Percentiles rank a stretch among this genome's conserved stretches.
Conservation (phyloP, 2,888 invertebrate genomes). For the Aphrophora alni region DNA sequence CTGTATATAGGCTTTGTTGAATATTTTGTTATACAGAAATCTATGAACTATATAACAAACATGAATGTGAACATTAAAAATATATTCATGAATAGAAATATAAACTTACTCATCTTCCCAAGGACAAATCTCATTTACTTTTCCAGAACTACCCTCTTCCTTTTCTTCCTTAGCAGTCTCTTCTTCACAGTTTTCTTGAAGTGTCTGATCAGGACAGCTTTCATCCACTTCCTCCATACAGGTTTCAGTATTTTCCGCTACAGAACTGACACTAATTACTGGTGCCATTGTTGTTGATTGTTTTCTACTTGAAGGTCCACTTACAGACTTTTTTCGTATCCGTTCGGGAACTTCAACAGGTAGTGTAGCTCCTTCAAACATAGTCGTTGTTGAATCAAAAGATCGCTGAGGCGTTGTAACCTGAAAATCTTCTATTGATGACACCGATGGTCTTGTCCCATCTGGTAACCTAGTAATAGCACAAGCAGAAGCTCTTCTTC, state of each 20-base stretch:
- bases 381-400: constrained; percentile 53
- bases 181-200: constrained; percentile 39
- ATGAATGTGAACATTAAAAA: no score
- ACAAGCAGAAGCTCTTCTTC: constrained; percentile 59
- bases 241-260: constrained; percentile 63
- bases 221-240: constrained; percentile 41
- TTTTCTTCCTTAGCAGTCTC: constrained; percentile 34
- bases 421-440: constrained; percentile 59
- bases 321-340: constrained; percentile 44
- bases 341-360: constrained; percentile 35
- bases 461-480: constrained; percentile 56
- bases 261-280: constrained; percentile 76
- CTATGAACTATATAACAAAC: no score
- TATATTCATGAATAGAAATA: no score
- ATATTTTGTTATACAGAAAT: no score
- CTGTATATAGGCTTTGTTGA: no score
- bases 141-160: constrained; percentile 41
- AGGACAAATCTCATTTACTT: constrained; percentile 76
- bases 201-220: not conserved
- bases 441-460: constrained; percentile 56
- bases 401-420: constrained; percentile 52
- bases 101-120: constrained; percentile 95
- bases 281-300: constrained; percentile 62
- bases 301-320: constrained; percentile 54
- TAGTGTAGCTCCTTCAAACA: constrained; percentile 56